Evolutionary conservation across 1,140 invertebrate genomes (phyloP), one percentile per base, ranked within the genome.

Genomic region (Melitaea cinxia): DNA sequence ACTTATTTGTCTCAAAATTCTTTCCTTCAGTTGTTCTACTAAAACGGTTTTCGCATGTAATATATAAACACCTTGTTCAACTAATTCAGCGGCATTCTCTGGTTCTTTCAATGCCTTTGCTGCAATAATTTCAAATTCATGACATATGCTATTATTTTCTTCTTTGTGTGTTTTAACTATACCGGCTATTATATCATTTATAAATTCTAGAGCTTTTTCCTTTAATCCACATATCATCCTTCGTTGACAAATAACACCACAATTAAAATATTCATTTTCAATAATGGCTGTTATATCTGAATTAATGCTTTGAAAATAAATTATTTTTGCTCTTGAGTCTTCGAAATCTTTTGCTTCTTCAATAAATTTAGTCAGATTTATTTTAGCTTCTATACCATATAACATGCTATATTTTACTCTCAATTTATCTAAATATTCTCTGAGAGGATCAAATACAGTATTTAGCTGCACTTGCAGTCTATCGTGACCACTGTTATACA

Each of bases 51-150:
- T 93, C 0, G 93, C 93, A 49, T 92, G 83, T 54, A 94, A 88
- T 91, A 94, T 95, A 75, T 94, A 95, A 54, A 93, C 91, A 1
- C 93, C 94, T 78, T 92, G 91, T 69, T 94, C 94, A n/a, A 96
- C 88, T 24, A 97, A 89, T 77, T 96, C 94, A 70, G 93, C 94
- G 0, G 95, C 95, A 23, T 93, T 94, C 66, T 89, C 88, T 1
- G 95, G 95, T 75, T 94, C 93, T 67, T 93, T 91, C 1, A 94
- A 75, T 2, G 94, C 93, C 66, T 81, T 92, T 19, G 82, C 78
- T 67, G 92, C 91, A 37, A 95, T 92, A 19, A 89, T 89, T 84
- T 95, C 93, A 73, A 95, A 95, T 58, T 87, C 89, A 1, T 83
- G 70, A 71, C 94, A 95, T 61, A 95, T 95, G 30, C 92, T 90